Evolutionary conservation across 1,140 invertebrate genomes (phyloP), one percentile per base, ranked within the genome.

Genomic region (Cylas formicarius): DNA sequence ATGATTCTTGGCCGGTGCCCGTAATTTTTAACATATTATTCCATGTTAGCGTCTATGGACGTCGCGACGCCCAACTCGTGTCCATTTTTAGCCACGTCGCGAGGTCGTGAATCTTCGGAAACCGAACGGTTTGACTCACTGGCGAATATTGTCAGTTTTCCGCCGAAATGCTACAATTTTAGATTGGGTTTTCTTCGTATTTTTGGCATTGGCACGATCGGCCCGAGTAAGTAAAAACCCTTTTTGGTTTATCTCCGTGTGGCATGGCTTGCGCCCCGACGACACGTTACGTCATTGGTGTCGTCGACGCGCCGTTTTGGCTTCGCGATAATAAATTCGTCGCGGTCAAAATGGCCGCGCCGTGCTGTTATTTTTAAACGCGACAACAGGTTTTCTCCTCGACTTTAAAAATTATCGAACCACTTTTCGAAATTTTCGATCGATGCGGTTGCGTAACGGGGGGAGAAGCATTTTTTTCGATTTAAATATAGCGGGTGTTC

Each of bases 301-400:
- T 31, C 11, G 29, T 5, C 18, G 29, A 5, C 4, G 5, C 7
- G 7, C 11, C 29, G 29, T 31, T 31, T 31, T 5, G 79, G 58
- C 56, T 84, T 84, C 53, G 85, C 81, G 0, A 80, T 84, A 16
- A 84, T 57, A 51, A 84, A 86, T 51, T 83, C 75, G n/a, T 65
- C 61, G 44, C 82, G 85, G 27, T 47, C n/a, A n/a, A n/a, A n/a
- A n/a, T n/a, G n/a, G n/a, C n/a, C n/a, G n/a, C n/a, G n/a, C n/a
- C n/a, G n/a, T n/a, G n/a, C n/a, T n/a, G n/a, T n/a, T n/a, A n/a
- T n/a, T n/a, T n/a, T n/a, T n/a, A n/a, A n/a, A n/a, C n/a, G n/a
- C n/a, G n/a, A n/a, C n/a, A n/a, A n/a, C n/a, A n/a, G n/a, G n/a
- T n/a, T n/a, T n/a, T n/a, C n/a, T n/a, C n/a, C n/a, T n/a, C n/a